Percentiles rank a stretch among this genome's conserved stretches.
phyloP scores from a whole-genome alignment of 2,797 vertebrate genomes.

The Gallinago stenura region DNA sequence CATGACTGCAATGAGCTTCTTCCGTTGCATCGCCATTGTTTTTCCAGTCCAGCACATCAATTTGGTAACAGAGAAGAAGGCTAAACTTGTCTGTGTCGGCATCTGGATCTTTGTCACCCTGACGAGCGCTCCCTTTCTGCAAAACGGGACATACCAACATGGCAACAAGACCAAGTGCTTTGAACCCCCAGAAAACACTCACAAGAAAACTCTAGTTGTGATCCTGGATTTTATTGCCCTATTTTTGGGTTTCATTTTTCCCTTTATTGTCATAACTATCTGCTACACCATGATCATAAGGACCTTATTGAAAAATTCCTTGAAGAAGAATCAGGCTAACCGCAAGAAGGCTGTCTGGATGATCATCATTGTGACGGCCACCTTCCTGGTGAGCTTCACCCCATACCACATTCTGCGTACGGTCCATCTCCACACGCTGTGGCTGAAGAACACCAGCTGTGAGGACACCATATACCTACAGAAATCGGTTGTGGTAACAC shows the following conservation, averaged over 20 bases:
- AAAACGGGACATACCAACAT: conserved; percentile 64
- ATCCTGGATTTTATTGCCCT: conserved; percentile 88
- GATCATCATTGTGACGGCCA: conserved; percentile 89
- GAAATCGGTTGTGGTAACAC: conserved; percentile 91
- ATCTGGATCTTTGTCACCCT: conserved; percentile 92
- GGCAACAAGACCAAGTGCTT: conserved; percentile 92
- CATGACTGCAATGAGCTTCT: conserved; percentile 96
- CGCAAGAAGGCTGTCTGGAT: conserved; percentile 88
- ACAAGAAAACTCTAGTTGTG: conserved; percentile 71
- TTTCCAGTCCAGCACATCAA: conserved; percentile 89
- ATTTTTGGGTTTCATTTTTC: conserved; percentile 87
- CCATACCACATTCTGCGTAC: conserved; percentile 94
- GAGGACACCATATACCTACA: conserved; percentile 83
- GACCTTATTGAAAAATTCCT: conserved; percentile 82
- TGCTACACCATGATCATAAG: conserved; percentile 91
- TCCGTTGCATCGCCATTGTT: conserved; percentile 93
- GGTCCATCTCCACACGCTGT: conserved; percentile 84
- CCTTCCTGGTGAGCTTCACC: conserved; percentile 92
- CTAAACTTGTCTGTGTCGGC: conserved; percentile 80
- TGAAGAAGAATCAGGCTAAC: conserved; percentile 78
- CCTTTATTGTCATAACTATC: conserved; percentile 88
- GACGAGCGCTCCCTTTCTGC: conserved; percentile 86
- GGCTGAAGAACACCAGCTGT: conserved; percentile 60
- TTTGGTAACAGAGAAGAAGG: conserved; percentile 84
- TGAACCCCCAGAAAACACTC: conserved; percentile 81